A percentile compares a stretch with the other conserved stretches of the same genome.
Evolutionary conservation across 2,888 invertebrate genomes (phyloP).

Genomic region (Cryptus viduatorius): DNA sequence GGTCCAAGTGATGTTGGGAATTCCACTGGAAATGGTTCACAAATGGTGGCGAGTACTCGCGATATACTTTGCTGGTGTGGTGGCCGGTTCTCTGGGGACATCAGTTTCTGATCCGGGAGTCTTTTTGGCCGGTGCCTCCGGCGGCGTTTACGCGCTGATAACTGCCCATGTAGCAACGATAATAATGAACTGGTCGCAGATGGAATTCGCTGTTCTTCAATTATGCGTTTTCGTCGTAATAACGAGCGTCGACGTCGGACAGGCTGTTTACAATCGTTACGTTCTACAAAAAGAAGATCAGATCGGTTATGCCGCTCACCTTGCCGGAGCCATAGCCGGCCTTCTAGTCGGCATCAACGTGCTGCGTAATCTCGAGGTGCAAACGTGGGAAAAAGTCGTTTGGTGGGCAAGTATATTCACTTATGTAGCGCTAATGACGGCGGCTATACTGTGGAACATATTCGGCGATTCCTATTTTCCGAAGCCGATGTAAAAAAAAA

Average conservation of each 20-base stretch:
- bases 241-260: slow-evolving; percentile 93
- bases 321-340: slow-evolving; percentile 96
- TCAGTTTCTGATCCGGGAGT: slow-evolving; percentile 92
- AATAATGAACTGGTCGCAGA: slow-evolving; percentile 98
- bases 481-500: slow-evolving; percentile 45
- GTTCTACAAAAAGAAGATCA: slow-evolving; percentile 89
- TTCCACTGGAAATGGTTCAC: slow-evolving; percentile 98
- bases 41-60: slow-evolving; percentile 96
- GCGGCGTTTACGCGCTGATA: slow-evolving; percentile 97
- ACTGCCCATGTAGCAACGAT: slow-evolving; percentile 97
- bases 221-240: slow-evolving; percentile 93
- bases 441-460: slow-evolving; percentile 91
- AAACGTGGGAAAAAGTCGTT: slow-evolving; percentile 92
- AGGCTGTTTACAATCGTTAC: slow-evolving; percentile 96
- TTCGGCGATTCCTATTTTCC: slow-evolving; percentile 64
- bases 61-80: slow-evolving; percentile 93
- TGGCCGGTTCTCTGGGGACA: slow-evolving; percentile 94
- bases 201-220: slow-evolving; percentile 96
- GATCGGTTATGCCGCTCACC: slow-evolving; percentile 97
- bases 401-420: slow-evolving; percentile 93
- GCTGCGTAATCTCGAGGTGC: slow-evolving; percentile 92
- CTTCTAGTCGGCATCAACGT: slow-evolving; percentile 93
- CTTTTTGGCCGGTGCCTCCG: slow-evolving; percentile 96
- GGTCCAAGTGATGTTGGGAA: slow-evolving; percentile 96
- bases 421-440: slow-evolving; percentile 90